A percentile compares a stretch with the other conserved stretches of the same genome.
phyloP scores from a whole-genome alignment of 2,113 vertebrate genomes.

The Mesocricetus auratus region DNA sequence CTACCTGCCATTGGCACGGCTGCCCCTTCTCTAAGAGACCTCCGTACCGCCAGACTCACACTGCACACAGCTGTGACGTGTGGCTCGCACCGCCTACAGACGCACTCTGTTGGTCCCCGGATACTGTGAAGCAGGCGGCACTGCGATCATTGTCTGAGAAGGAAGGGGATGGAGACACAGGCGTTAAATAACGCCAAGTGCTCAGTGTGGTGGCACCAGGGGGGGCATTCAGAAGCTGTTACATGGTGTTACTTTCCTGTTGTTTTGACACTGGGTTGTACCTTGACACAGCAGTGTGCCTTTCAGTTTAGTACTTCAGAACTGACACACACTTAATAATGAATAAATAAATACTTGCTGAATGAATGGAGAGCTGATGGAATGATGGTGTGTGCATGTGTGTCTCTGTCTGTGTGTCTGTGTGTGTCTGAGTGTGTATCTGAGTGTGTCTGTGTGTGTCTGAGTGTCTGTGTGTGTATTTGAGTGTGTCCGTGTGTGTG shows the following conservation, averaged over 20 bases:
- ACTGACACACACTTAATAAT: not conserved
- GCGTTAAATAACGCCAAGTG: not conserved
- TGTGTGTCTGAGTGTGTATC: not conserved
- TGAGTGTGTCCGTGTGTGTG: no score
- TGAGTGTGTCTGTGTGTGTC: not conserved
- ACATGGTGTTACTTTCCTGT: not conserved
- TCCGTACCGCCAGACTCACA: not conserved
- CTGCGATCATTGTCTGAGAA: not conserved
- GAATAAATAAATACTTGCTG: slow-evolving; percentile 50
- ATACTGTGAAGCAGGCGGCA: not conserved
- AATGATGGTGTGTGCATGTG: not conserved
- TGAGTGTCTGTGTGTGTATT: no score
- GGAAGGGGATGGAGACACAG: not conserved
- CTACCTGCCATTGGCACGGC: not conserved
- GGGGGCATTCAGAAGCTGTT: not conserved
- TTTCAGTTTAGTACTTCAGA: not conserved
- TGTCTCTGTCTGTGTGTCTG: no score
- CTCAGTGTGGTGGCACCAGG: not conserved
- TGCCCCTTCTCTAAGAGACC: not conserved
- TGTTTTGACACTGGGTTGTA: not conserved
- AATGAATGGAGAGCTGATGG: not conserved
- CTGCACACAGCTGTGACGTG: not conserved
- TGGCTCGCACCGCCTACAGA: not conserved
- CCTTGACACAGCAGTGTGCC: not conserved
- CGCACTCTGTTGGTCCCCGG: not conserved